Evolutionary conservation across 92 coral and sea anemone genomes (phyloP), one percentile per base, ranked within the genome.

Genomic region (Paramuricea clavata): DNA sequence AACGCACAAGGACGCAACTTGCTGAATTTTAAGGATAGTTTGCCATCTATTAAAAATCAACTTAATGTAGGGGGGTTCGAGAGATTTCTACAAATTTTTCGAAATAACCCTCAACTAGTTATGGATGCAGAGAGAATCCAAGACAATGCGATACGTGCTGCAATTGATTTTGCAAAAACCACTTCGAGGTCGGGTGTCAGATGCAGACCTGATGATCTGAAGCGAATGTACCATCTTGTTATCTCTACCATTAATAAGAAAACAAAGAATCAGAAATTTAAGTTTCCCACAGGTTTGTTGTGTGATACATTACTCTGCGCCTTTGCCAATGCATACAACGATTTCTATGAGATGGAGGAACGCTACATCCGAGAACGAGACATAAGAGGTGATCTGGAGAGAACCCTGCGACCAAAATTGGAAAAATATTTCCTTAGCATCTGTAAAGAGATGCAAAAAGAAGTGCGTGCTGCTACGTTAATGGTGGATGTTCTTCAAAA

Each of bases 311-410:
- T 65, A 13, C 72, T 65, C 0, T 65, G 7, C 72, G 41, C 13
- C 42, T 65, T 65, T 65, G 72, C 72, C 72, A 65, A 65, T 16
- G 28, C 72, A 13, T 26, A 65, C 36, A 5, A 65, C 12, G 36
- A 15, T 2, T 65, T 65, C 15, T 65, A 12, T 12, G 41, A 65
- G 42, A 65, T 65, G 72, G 72, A 65, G 22, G 72, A 65, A 65
- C 72, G 72, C 19, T 65, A 65, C 17, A 65, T 65, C 9, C 72
- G 6, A 12, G 42, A 65, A 12, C 36, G 72, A 32, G 72, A 65
- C 72, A 65, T 65, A 30, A 65, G 72, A 65, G 72, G 72, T 11
- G 72, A 65, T 65, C 72, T 65, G 39, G 72, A 65, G n/a, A 65
- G 72, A 65, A 65, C 3, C 22, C 42, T 65, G 39, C 72, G 72